Conservation (phyloP, 2,797 vertebrate genomes). For the Propithecus perrieri region DNA sequence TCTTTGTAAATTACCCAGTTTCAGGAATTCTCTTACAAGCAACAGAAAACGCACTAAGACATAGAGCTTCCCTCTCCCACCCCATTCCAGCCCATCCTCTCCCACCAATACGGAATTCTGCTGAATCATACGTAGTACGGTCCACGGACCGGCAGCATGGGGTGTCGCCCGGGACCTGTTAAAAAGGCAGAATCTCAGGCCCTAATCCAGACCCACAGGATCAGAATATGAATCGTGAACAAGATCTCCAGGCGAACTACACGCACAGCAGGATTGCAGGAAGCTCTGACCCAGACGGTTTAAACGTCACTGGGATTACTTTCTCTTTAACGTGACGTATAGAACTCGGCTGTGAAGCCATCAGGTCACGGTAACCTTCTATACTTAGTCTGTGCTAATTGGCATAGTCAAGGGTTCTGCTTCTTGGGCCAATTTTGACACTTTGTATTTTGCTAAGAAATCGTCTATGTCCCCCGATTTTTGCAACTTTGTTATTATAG, state of each 20-base stretch:
- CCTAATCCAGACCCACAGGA: background rate
- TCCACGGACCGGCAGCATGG: background rate
- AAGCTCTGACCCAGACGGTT: background rate
- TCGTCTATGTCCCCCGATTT: background rate
- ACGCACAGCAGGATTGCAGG: background rate
- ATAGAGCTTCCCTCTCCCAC: background rate
- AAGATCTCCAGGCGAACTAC: background rate
- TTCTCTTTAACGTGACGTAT: background rate
- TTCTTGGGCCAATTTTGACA: background rate
- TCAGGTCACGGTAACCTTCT: background rate
- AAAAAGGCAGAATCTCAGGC: background rate
- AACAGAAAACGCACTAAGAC: background rate
- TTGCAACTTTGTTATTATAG: background rate
- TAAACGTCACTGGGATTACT: background rate
- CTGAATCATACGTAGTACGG: background rate
- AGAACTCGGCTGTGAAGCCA: background rate
- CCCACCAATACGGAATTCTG: background rate
- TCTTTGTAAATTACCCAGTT: too few relatives aligned
- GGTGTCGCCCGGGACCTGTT: background rate
- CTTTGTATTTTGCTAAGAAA: slow-evolving; percentile 26
- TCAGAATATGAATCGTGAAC: background rate
- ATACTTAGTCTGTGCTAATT: background rate
- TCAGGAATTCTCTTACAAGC: too few relatives aligned
- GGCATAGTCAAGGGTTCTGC: background rate
- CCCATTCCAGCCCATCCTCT: background rate